Evolutionary conservation across 2,888 invertebrate genomes (phyloP), one percentile per base, ranked within the genome.

Genomic region (Rhaphigaster nebulosa): DNA sequence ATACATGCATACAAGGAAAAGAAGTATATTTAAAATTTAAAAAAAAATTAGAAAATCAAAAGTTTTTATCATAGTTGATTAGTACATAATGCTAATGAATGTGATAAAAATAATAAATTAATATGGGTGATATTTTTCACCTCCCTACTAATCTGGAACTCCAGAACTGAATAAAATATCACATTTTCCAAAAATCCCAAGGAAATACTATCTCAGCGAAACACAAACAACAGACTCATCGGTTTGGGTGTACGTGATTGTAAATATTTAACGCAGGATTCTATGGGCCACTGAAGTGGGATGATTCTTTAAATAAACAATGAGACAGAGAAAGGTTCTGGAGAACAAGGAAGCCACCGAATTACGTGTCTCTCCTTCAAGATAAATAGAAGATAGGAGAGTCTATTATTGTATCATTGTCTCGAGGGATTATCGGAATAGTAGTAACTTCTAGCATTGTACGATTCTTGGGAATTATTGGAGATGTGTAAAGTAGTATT

Each of bases 281-380:
- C 34, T 76, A 76, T 29, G 34, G 70, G 70, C 20, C 70, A 34
- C 38, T 76, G 70, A 38, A 76, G 70, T 65, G 38, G 70, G 38
- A 76, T 76, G 70, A 76, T 76, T 76, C 70, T 34, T 76, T 76
- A 76, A 76, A 76, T 76, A 76, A 76, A 76, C 70, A 76, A 76
- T 76, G 20, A 38, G 20, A 38, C 70, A 76, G 70, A 38, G 70
- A 76, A 20, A 76, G 70, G 38, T 20, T 38, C 5, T 0, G 20
- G 20, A 38, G 65, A 65, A 15, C 65, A 29, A 29, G 29, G 15
- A 29, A 65, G 18, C 70, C 70, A 20, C 70, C 20, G 70, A 15
- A 29, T 65, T 65, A 38, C 34, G 29, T 29, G 29, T 29, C 15
- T 29, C 29, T 65, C 15, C 65, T 29, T n/a, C 65, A 34, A 20